Evolutionary conservation across 1,140 invertebrate species (phyloP), one percentile per base, ranked within the genome.

Genomic region (Himalopsyche phryganea): DNA sequence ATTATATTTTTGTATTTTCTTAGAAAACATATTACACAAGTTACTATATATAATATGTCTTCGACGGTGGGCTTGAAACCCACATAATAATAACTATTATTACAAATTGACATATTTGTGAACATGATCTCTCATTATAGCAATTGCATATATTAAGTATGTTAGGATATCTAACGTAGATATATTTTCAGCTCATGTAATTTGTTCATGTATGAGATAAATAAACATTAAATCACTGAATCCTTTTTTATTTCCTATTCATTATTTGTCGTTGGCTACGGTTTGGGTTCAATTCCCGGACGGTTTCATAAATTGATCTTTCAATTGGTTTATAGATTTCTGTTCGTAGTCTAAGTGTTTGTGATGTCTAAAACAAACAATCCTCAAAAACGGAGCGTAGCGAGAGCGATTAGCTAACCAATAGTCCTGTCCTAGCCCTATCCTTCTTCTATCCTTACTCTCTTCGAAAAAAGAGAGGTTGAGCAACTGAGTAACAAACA

Each of bases 111-210:
- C 50, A 60, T 63, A 55, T 59, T 58, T 10, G 50, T 47, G 47
- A 55, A 60, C 23, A 64, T 64, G 61, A 64, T 64, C 61, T 64
- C 61, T 60, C 57, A 64, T 60, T 64, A 53, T 64, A 64, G 61
- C 57, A 59, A 60, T 60, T 64, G 57, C 57, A 52, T 60, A 47
- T 44, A 51, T 53, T 64, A 64, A 64, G 61, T 57, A 60, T 59
- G 40, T 57, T 64, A 63, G 57, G 52, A 52, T 59, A 56, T 54
- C 55, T 59, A 63, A 58, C 61, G 42, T 64, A 64, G 61, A 40
- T 59, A 63, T 63, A 63, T 63, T 63, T 63, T 63, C 61, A 63
- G 61, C 61, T 64, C 61, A 64, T 64, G 61, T 64, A 64, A 59
- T 60, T 64, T 64, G 61, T 64, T 64, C 54, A 58, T 64, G 61